Evolutionary conservation across 2,113 vertebrate species (phyloP), one percentile per base, ranked within the genome.

Genomic region (Lipophrys pholis): DNA sequence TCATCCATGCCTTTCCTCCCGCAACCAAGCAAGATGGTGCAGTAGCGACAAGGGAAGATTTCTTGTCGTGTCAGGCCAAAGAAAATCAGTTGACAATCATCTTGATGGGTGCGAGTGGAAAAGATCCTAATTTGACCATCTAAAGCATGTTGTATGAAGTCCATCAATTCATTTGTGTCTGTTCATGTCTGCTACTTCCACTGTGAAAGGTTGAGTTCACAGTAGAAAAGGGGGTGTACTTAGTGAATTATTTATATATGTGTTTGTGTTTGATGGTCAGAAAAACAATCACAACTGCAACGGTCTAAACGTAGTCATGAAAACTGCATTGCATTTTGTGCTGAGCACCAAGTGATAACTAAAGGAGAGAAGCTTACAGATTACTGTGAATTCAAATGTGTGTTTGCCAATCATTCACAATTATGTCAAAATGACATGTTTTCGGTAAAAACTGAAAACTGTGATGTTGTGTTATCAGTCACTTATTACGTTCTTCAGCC

Each of bases 11-110:
- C 55, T 60, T 14, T 39, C 56, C 55, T 43, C 4, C 21, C 41
- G 68, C 41, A 35, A 51, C 8, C 39, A 5, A 52, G 21, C 35
- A 65, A 21, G 38, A 58, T 50, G 11, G 51, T 17, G 43, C 43
- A 69, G 65, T 74, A 63, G 17, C 12, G 39, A 30, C 17, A 62
- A 7, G 45, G 59, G 21, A 7, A 61, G 63, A 46, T 52, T 48
- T 7, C 45, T 48, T 64, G 39, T 39, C 21, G 74, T 11, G 41
- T 15, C n/a, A 63, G 46, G 53, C 16, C 41, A 15, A 16, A 63
- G 10, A 6, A 12, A 35, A 59, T 67, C 36, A 56, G 21, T 50
- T 56, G 16, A 60, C 65, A 69, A 69, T 58, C 41, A 56, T 61
- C 39, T 70, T 54, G 61, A 72, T 30, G 21, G 21, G 21, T 30